Base-by-base conservation (phyloP, 2,888 invertebrate genomes). In the Nemoura dubitans region DNA sequence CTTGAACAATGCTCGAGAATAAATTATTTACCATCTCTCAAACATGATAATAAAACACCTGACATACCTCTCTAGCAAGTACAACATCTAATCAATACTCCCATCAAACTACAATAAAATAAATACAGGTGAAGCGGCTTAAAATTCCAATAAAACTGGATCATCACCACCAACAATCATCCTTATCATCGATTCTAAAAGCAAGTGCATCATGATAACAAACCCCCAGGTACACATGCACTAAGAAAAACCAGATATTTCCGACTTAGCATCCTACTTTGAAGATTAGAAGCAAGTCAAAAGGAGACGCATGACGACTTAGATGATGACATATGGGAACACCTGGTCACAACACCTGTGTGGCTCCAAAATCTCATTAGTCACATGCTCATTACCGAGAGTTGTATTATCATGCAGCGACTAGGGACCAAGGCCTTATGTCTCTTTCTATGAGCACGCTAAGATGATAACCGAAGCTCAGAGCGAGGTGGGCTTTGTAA, bases 301-400 rank as follows among this genome's bases (percentile, higher is more conserved):
- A 59, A 10, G 14, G 59, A 36, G 36, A 36, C 36, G 36, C 14
- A 59, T 21, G 59, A 59, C 59, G 59, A 59, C 59, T 7, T 1
- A 10, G 59, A 59, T 59, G 59, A 16, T 59, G 59, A 21, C 59
- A 59, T 59, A 21, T 21, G 59, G 59, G 59, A 59, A 59, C 59
- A 59, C 59, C 59, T 59, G 59, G 59, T 59, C 59, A 59, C 59
- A 59, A 59, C 59, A 59, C 59, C 59, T 59, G 59, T 59, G 59
- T 59, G 59, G 59, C 14, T 59, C 59, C 59, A 21, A 59, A 59
- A 59, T 59, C 59, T 59, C 59, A 59, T 59, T 59, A 59, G 59
- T 59, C 59, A 59, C 59, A 59, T 59, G 59, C 16, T 59, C 16
- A 59, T 59, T 59, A 59, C 1, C 21, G 14, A 21, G 59, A 59